Conservation (phyloP, 2,797 vertebrate species). For the Sitta carolinensis region DNA sequence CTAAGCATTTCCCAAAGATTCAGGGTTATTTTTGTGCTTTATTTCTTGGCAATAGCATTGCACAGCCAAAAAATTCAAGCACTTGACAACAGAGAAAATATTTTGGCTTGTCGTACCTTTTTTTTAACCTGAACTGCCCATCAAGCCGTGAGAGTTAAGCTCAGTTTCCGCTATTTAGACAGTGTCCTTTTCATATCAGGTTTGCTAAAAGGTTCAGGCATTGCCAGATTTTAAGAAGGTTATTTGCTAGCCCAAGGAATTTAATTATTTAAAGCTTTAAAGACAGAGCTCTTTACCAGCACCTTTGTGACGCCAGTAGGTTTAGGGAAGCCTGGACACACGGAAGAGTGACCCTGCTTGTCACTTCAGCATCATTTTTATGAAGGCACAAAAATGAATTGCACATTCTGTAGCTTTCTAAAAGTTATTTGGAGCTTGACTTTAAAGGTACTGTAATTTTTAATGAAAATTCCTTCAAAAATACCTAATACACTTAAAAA, state of each 20-base stretch:
- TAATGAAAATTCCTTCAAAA: background rate
- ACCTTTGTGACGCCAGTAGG: background rate
- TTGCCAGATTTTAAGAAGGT: background rate
- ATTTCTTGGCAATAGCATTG: background rate
- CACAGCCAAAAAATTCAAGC: background rate
- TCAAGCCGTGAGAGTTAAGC: background rate
- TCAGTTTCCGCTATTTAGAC: background rate
- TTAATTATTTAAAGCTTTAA: slow-evolving; percentile 36
- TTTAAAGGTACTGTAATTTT: background rate
- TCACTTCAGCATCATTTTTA: background rate
- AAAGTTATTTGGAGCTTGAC: background rate
- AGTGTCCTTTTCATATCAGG: background rate
- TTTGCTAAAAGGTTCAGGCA: background rate
- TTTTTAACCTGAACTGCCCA: background rate
- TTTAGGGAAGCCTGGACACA: background rate
- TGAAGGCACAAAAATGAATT: background rate
- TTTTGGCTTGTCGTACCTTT: background rate
- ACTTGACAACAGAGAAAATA: background rate
- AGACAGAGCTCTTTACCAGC: background rate
- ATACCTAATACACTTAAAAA: background rate
- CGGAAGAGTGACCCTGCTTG: background rate
- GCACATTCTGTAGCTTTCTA: background rate
- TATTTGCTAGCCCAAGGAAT: background rate
- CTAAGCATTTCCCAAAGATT: background rate
- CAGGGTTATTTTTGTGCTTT: background rate